phyloP scores from a whole-genome alignment of 2,113 vertebrate genomes.

The Ochotona princeps region DNA sequence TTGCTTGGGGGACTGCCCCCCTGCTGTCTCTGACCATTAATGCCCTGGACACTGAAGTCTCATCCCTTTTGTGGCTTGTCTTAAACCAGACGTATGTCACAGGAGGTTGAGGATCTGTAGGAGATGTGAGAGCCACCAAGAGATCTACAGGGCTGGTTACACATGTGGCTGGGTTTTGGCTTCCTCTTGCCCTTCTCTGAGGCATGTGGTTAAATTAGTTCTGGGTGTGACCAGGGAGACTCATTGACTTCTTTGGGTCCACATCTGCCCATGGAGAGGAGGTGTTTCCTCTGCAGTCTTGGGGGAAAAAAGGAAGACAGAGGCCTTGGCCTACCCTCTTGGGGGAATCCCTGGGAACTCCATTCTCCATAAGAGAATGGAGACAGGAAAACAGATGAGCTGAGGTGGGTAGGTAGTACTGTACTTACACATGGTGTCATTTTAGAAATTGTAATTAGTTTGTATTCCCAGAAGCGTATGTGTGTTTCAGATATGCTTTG shows the following conservation, averaged over 20 bases:
- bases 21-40: not conserved
- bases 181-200: too few species aligned
- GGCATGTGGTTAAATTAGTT: not conserved
- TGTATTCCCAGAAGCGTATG: not conserved
- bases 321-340: not conserved
- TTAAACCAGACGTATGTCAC: not conserved
- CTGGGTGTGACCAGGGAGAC: not conserved
- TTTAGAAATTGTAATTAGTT: not conserved
- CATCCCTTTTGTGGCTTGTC: not conserved
- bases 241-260: fast-evolving
- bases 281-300: not conserved
- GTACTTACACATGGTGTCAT: too few species aligned
- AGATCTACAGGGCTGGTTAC: not conserved
- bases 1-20: not conserved
- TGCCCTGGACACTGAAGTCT: not conserved
- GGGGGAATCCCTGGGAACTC: too few species aligned
- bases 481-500: not conserved
- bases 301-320: not conserved
- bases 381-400: too few species aligned
- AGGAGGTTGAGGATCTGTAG: not conserved
- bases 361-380: too few species aligned
- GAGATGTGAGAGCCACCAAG: not conserved
- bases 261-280: not conserved
- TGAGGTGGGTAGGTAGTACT: fast-evolving
- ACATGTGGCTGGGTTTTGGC: too few species aligned